Evolutionary conservation across 2,888 invertebrate species (phyloP).

Genomic region (Ectropis crepuscularia): DNA sequence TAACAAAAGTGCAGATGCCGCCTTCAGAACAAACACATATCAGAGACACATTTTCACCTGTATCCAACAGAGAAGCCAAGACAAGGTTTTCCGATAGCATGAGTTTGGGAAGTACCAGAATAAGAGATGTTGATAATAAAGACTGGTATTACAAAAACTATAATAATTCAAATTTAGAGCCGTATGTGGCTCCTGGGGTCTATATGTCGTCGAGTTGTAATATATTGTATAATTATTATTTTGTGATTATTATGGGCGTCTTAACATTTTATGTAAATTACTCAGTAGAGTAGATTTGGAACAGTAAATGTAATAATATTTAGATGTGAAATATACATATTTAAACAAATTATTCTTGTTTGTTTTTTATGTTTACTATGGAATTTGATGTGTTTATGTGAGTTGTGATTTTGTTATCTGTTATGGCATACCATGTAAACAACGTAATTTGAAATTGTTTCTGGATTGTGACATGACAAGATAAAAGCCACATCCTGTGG

Average conservation of each 20-base stretch:
- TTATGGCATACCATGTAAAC: too few relatives aligned
- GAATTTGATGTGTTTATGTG: too few relatives aligned
- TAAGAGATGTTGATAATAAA: constrained; percentile 81
- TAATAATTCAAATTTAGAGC: constrained; percentile 85
- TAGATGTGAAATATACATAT: constrained; percentile 14
- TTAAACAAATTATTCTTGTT: background rate
- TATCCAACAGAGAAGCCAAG: constrained; percentile 73
- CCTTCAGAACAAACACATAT: constrained; percentile 60
- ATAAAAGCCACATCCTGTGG: too few relatives aligned
- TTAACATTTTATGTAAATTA: constrained; percentile 8
- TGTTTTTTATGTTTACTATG: background rate
- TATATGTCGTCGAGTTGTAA: constrained; percentile 51
- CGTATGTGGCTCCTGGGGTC: constrained; percentile 76
- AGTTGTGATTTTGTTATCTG: too few relatives aligned
- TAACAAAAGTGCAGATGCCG: constrained; percentile 76
- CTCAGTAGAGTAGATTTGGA: background rate
- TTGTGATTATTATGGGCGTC: constrained; percentile 26
- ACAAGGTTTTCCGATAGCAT: constrained; percentile 70
- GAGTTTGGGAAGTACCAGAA: constrained; percentile 73
- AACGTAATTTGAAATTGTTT: too few relatives aligned
- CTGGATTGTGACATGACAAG: too few relatives aligned
- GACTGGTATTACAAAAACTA: constrained; percentile 96
- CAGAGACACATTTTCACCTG: constrained; percentile 66
- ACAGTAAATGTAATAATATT: constrained; percentile 1
- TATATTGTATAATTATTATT: constrained; percentile 28